These are phyloP conservation scores for Mimumesa dahlbomi DNA, from an alignment of 2,888 invertebrate genomes.

Conservation along the genomic window DNA sequence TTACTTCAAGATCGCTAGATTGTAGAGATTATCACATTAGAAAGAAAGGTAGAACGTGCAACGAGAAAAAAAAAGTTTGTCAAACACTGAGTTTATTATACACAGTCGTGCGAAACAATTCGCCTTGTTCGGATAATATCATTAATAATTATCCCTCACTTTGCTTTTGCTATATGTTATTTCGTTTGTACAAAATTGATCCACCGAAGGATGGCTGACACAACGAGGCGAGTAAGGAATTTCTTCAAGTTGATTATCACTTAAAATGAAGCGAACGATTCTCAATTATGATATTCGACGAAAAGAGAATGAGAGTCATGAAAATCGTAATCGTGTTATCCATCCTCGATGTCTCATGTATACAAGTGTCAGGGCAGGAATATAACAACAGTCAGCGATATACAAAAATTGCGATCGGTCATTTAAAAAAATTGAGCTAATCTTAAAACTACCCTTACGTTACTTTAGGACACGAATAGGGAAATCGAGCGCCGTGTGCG, in stretches of 20 bases:
- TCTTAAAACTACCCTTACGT: conserved; percentile 70
- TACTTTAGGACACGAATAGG: conserved; percentile 55
- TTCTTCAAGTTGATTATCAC: not conserved
- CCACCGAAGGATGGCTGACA: conserved; percentile 57
- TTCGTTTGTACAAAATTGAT: conserved; percentile 72
- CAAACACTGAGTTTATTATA: conserved; percentile 66
- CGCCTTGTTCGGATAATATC: conserved; percentile 58
- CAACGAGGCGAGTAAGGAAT: conserved; percentile 11
- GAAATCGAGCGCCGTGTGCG: conserved; percentile 44
- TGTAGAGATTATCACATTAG: conserved; percentile 2
- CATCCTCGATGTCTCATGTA: conserved; percentile 51
- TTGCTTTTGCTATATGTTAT: conserved; percentile 44
- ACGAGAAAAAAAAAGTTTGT: conserved; percentile 45
- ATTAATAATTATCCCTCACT: conserved; percentile 42
- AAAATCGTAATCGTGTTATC: conserved; percentile 25
- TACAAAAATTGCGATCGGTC: conserved; percentile 70
- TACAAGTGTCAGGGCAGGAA: conserved; percentile 63
- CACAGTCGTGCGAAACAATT: conserved; percentile 68
- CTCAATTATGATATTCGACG: not conserved
- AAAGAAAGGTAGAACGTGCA: conserved; percentile 30
- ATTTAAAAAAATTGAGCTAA: conserved; percentile 74
- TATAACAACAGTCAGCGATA: conserved; percentile 70
- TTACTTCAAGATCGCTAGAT: not conserved
- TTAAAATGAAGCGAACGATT: conserved; percentile 2
- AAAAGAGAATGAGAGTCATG: not conserved